Percentiles rank a stretch among this genome's conserved stretches.
phyloP scores from a whole-genome alignment of 2,113 vertebrate species.

The Stegostoma tigrinum region DNA sequence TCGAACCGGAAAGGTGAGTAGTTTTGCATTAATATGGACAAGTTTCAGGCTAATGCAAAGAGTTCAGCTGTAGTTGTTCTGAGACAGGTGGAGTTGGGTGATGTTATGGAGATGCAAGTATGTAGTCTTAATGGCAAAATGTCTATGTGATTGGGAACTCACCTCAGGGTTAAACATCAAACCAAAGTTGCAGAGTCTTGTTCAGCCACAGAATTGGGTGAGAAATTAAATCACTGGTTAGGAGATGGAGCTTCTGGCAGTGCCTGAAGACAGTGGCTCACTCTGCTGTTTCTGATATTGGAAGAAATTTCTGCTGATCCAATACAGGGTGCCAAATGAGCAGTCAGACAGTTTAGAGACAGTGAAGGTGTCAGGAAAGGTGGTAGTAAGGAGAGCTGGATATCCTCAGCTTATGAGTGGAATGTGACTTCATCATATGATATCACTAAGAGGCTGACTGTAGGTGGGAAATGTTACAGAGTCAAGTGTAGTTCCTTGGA shows the following conservation, averaged over 20 bases:
- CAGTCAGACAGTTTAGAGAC: too few relatives aligned
- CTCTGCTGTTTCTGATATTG: not conserved
- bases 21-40: not conserved
- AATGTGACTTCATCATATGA: too few relatives aligned
- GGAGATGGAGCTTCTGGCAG: not conserved
- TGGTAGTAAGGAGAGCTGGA: too few relatives aligned
- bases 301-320: not conserved
- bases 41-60: too few relatives aligned
- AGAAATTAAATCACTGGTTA: not conserved
- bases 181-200: not conserved
- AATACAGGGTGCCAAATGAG: too few relatives aligned
- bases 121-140: not conserved
- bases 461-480: too few relatives aligned
- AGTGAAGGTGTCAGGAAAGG: too few relatives aligned
- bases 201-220: not conserved
- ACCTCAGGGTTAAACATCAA: not conserved
- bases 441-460: too few relatives aligned
- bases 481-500: not conserved
- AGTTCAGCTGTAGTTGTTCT: too few relatives aligned
- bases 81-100: too few relatives aligned
- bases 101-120: not conserved
- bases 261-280: not conserved
- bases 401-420: too few relatives aligned
- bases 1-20: not conserved
- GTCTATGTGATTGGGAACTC: not conserved